Evolutionary conservation across 2,113 vertebrate genomes (phyloP).

Genomic region (Xenopus laevis): DNA sequence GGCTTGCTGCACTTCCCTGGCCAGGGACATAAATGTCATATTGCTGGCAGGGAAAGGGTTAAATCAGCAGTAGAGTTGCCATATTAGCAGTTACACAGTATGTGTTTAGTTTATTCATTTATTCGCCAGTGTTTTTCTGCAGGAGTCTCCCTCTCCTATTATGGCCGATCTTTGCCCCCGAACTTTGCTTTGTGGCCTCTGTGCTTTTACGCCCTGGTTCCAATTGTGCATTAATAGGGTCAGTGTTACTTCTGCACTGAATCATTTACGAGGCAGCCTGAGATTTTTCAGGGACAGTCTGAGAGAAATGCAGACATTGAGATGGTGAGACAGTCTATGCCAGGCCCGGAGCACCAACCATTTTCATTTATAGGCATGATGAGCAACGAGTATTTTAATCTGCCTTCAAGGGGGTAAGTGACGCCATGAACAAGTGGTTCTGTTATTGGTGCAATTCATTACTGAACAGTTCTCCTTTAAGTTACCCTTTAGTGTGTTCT

Average conservation of each 20-base stretch:
- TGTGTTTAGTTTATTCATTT: background rate
- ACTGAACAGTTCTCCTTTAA: background rate
- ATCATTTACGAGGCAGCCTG: background rate
- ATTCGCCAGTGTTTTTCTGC: background rate
- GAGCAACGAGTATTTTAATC: background rate
- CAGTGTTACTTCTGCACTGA: background rate
- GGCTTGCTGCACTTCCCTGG: no score
- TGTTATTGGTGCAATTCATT: background rate
- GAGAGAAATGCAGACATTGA: background rate
- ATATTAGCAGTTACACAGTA: background rate
- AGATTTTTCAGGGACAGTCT: background rate
- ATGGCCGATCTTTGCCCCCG: background rate
- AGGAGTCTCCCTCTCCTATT: background rate
- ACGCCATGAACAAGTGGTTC: background rate
- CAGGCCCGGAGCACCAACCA: background rate
- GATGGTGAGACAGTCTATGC: background rate
- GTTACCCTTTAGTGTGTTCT: background rate
- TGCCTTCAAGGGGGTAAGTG: background rate
- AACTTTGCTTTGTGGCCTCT: conserved; percentile 18
- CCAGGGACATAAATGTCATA: background rate
- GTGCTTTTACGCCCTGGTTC: background rate
- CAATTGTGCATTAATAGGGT: background rate
- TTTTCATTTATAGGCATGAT: background rate
- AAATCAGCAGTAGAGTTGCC: no score
- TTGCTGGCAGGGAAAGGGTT: no score